Conservation (phyloP, 2,888 invertebrate genomes). For the Brachyopa scutellaris region DNA sequence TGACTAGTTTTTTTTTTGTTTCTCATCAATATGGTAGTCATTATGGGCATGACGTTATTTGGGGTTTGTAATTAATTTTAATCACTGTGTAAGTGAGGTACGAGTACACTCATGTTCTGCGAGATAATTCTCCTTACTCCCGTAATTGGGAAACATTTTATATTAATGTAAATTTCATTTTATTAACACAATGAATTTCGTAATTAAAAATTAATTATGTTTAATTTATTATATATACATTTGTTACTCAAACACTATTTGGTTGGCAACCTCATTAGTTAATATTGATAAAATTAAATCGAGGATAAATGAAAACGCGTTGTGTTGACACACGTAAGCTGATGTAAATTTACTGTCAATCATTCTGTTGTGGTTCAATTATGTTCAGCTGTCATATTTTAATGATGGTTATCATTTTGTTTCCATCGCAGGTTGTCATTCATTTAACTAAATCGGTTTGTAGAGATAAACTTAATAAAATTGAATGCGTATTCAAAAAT, state of each 20-base stretch:
- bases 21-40: slow-evolving; percentile 28
- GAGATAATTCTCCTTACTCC: no score
- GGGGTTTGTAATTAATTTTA: slow-evolving; percentile 36
- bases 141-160: no score
- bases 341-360: slow-evolving; percentile 8
- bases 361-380: neutral
- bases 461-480: no score
- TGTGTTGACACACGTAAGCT: neutral
- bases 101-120: no score
- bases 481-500: no score
- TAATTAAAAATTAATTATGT: slow-evolving; percentile 35
- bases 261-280: neutral
- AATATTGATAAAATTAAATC: no score
- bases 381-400: neutral
- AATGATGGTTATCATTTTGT: no score
- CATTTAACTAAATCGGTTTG: no score
- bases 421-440: no score
- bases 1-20: slow-evolving; percentile 35
- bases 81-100: neutral
- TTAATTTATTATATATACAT: slow-evolving; percentile 21
- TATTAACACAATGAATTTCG: slow-evolving; percentile 15
- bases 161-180: slow-evolving; percentile 6
- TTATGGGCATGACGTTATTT: slow-evolving; percentile 33
- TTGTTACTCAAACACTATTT: neutral
- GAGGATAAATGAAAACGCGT: neutral